Evolutionary conservation across 2,113 vertebrate species (phyloP).

Genomic region (Bujurquina vittata): DNA sequence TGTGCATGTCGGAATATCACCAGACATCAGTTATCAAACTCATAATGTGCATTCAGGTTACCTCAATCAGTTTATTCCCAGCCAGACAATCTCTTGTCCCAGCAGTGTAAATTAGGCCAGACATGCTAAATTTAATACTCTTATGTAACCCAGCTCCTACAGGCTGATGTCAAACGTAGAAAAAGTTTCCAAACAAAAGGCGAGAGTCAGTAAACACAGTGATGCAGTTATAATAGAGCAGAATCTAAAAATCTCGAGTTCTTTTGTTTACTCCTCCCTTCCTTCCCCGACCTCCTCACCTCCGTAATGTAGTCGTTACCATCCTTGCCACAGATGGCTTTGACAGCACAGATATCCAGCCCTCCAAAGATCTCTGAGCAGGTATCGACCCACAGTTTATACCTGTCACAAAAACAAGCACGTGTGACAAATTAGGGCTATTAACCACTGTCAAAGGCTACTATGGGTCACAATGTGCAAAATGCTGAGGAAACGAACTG

Average conservation of each 20-base stretch:
- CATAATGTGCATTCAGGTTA: conserved; percentile 36
- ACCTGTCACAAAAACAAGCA: conserved; percentile 77
- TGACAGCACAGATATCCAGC: conserved; percentile 96
- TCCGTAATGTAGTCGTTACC: conserved; percentile 98
- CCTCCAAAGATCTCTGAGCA: conserved; percentile 96
- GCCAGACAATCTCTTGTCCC: conserved; percentile 4
- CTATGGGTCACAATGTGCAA: neutral
- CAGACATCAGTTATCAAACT: conserved; percentile 22
- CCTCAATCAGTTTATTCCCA: conserved; percentile 20
- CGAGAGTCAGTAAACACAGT: neutral
- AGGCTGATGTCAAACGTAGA: neutral
- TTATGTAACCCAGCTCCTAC: conserved; percentile 11
- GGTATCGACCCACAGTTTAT: conserved; percentile 95
- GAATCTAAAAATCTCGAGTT: neutral
- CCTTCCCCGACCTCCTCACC: conserved; percentile 76
- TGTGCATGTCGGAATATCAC: neutral
- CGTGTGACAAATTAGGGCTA: neutral
- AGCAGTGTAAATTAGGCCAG: conserved; percentile 49
- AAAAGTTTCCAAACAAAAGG: conserved; percentile 4
- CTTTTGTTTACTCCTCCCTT: neutral
- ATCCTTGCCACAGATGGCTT: conserved; percentile 97
- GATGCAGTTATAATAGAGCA: neutral
- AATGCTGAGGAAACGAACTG: neutral
- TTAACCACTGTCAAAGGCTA: neutral
- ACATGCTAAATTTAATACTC: conserved; percentile 43